These are phyloP conservation scores for Buphagus erythrorhynchus DNA, from an alignment of 2,797 vertebrate genomes.

Conservation along the genomic window DNA sequence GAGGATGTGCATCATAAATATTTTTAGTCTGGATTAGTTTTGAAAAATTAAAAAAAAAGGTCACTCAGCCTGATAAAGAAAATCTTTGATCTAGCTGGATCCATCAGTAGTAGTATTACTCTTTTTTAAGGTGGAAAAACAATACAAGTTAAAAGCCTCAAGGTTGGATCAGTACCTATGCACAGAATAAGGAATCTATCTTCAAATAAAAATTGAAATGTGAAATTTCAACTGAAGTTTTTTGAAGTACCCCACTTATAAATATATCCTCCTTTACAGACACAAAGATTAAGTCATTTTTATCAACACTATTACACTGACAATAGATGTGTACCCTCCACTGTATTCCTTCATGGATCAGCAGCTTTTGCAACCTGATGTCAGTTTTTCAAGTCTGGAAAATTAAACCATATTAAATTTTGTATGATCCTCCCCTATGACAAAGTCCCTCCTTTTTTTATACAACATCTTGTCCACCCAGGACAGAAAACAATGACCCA, in stretches of 20 bases:
- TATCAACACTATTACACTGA: neutral
- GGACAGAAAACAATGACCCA: neutral
- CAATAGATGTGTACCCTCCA: neutral
- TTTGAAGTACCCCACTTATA: neutral
- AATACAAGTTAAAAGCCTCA: neutral
- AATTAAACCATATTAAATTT: neutral
- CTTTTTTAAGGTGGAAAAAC: neutral
- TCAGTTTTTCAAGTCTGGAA: neutral
- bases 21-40: conserved; percentile 14
- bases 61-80: neutral
- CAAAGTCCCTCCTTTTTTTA: neutral
- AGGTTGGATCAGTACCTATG: neutral
- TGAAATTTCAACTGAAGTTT: neutral
- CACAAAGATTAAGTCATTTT: neutral
- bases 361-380: neutral
- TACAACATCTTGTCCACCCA: neutral
- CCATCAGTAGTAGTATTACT: neutral
- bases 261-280: neutral
- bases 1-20: neutral
- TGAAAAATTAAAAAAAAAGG: neutral
- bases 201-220: neutral
- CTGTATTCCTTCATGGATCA: neutral
- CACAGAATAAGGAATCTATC: neutral
- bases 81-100: neutral
- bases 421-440: neutral